Evolutionary conservation across 2,113 vertebrate species (phyloP).

Genomic region (Platysternon megacephalum): DNA sequence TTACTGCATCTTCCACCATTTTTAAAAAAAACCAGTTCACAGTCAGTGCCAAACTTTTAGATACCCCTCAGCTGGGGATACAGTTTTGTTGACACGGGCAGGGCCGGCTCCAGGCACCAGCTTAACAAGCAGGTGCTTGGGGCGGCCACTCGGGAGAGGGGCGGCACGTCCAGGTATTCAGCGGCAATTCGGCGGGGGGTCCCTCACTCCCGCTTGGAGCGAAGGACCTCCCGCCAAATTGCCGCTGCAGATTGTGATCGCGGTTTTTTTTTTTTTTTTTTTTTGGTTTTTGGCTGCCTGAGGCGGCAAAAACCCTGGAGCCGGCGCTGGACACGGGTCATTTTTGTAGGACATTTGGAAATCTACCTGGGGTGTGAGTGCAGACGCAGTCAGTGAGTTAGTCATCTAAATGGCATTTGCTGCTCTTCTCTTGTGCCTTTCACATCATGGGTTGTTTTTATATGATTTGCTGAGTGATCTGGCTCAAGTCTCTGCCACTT

Average conservation of each 20-base stretch:
- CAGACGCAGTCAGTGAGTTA: not conserved
- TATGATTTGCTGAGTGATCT: not conserved
- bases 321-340: not conserved
- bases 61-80: not conserved
- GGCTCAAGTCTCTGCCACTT: not conserved
- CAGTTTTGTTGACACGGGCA: not conserved
- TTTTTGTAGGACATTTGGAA: not conserved
- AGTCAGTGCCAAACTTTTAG: not conserved
- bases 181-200: too few species aligned
- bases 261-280: too few species aligned
- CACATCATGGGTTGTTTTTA: not conserved
- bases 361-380: not conserved
- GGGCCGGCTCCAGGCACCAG: too few species aligned
- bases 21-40: not conserved
- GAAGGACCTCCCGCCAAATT: too few species aligned
- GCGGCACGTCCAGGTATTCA: too few species aligned
- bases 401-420: not conserved
- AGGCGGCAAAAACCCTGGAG: too few species aligned
- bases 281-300: too few species aligned
- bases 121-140: too few species aligned
- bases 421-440: not conserved
- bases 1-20: not conserved
- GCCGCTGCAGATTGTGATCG: too few species aligned
- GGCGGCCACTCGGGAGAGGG: too few species aligned
- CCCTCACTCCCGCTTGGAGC: too few species aligned